Conservation (phyloP, 2,888 invertebrate genomes). For the Ctena decussata region DNA sequence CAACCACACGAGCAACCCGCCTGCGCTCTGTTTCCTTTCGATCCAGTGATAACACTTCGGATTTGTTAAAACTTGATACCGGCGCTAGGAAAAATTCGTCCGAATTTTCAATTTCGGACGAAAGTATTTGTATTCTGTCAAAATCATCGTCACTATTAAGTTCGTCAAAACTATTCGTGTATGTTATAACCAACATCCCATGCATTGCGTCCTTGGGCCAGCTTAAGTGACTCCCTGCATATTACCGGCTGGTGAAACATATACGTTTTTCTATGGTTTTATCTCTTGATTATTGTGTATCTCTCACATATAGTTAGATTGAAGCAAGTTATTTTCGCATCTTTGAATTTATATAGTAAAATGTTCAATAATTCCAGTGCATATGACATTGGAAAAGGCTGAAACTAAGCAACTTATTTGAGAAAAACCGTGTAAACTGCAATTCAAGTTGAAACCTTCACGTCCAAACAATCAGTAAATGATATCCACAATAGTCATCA, state of each 20-base stretch:
- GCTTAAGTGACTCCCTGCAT: background rate
- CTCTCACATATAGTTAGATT: background rate
- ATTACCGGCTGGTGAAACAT: too few species aligned
- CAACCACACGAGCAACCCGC: constrained; percentile 91
- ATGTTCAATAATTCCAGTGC: background rate
- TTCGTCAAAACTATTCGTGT: constrained; percentile 58
- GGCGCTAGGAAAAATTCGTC: constrained; percentile 65
- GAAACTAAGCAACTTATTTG: too few species aligned
- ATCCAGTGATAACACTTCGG: constrained; percentile 44
- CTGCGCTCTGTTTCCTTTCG: constrained; percentile 68
- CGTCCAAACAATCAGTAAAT: too few species aligned
- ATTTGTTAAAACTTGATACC: constrained; percentile 42
- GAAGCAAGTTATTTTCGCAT: background rate
- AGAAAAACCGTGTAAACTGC: too few species aligned
- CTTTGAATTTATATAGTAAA: background rate
- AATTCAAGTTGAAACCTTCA: too few species aligned
- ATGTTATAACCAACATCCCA: constrained; percentile 61
- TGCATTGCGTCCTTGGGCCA: background rate
- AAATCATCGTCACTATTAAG: constrained; percentile 59
- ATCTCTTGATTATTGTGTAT: background rate
- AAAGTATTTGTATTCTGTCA: constrained; percentile 62
- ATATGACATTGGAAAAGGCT: background rate
- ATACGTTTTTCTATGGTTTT: too few species aligned
- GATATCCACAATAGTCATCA: too few species aligned
- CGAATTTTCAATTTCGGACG: constrained; percentile 56